A percentile compares a stretch with the other conserved stretches of the same genome.
Evolutionary conservation across 1,140 invertebrate species (phyloP).

Genomic region (Lasaia peninsularis): DNA sequence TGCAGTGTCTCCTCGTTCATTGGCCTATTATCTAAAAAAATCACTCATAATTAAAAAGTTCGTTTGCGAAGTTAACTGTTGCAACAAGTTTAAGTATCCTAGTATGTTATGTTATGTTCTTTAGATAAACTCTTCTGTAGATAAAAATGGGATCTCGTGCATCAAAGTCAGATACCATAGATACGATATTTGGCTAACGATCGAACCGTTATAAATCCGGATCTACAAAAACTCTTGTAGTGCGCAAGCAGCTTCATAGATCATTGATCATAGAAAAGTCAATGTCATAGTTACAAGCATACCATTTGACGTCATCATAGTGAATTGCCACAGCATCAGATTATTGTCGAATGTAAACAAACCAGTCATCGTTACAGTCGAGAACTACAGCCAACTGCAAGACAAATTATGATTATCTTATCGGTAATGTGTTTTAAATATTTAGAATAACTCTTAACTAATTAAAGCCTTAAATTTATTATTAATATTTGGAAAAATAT

Average conservation of each 20-base stretch:
- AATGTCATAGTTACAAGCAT: background rate
- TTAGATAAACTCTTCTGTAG: no score
- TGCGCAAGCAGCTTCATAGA: background rate
- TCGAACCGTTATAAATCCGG: background rate
- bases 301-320: background rate
- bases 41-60: no score
- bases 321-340: background rate
- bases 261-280: background rate
- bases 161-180: no score
- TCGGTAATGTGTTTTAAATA: background rate
- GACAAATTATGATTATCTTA: background rate
- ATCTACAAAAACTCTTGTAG: background rate
- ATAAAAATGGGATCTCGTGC: no score
- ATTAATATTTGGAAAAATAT: no score
- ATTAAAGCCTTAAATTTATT: no score
- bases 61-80: no score
- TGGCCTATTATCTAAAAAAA: no score
- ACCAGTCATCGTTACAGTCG: background rate
- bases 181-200: no score
- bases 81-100: no score
- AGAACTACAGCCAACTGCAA: background rate
- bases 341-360: conserved; percentile 6
- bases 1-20: no score
- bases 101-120: no score
- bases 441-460: background rate